phyloP scores from a whole-genome alignment of 2,888 invertebrate genomes.

The Esperia sulphurella region DNA sequence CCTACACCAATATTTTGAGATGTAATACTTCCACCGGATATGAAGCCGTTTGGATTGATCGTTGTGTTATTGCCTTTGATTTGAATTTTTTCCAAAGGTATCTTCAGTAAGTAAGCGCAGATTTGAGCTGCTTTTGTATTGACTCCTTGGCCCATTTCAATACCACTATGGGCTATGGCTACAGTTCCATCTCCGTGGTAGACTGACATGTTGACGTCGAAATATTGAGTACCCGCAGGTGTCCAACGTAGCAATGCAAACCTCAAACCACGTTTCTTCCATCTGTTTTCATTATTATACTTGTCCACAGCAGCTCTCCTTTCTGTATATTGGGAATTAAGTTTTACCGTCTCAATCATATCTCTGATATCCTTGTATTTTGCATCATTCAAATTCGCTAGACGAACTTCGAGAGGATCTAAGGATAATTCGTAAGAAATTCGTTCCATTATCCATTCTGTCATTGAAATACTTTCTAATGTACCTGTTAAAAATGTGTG shows the following conservation, averaged over 20 bases:
- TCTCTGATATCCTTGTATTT: constrained; percentile 49
- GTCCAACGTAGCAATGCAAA: constrained; percentile 67
- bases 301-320: constrained; percentile 55
- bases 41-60: constrained; percentile 73
- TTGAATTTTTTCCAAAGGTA: constrained; percentile 79
- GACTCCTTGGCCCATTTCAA: constrained; percentile 87
- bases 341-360: constrained; percentile 62
- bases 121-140: constrained; percentile 88
- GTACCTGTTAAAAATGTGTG: constrained; percentile 16
- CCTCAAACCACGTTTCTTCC: constrained; percentile 82
- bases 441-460: constrained; percentile 80
- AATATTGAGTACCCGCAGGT: constrained; percentile 72
- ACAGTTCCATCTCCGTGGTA: constrained; percentile 83
- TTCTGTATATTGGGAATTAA: constrained; percentile 53
- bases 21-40: constrained; percentile 80
- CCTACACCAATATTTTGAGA: constrained; percentile 57
- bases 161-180: constrained; percentile 81
- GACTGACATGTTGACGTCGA: constrained; percentile 76
- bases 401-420: constrained; percentile 74
- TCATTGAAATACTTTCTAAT: constrained; percentile 27
- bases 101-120: constrained; percentile 82
- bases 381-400: constrained; percentile 37
- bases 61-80: constrained; percentile 79
- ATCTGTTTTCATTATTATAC: constrained; percentile 81
- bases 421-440: constrained; percentile 67